Evolutionary conservation across 2,888 invertebrate species (phyloP).

Genomic region (Prosopocoilus inquinatus): DNA sequence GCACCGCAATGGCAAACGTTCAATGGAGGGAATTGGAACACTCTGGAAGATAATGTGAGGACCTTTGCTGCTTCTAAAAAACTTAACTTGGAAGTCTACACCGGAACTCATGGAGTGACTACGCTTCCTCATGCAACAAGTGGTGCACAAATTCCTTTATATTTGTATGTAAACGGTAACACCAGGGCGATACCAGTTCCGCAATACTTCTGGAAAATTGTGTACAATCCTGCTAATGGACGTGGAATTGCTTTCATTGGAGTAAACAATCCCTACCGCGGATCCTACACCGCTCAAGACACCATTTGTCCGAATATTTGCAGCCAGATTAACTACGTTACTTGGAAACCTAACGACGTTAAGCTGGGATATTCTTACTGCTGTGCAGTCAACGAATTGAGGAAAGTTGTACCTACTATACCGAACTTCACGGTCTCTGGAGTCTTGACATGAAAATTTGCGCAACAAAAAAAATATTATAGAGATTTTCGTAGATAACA

Average conservation of each 20-base stretch:
- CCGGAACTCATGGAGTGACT: slow-evolving; percentile 60
- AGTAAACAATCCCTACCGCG: slow-evolving; percentile 60
- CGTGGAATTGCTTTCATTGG: slow-evolving; percentile 60
- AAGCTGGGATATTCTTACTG: slow-evolving; percentile 61
- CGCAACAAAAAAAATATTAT: too few relatives aligned
- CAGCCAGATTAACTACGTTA: slow-evolving; percentile 58
- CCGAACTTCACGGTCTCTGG: slow-evolving; percentile 52
- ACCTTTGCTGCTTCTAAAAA: slow-evolving; percentile 46
- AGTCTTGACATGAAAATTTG: slow-evolving; percentile 10
- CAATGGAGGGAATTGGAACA: slow-evolving; percentile 59
- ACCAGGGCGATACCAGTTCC: slow-evolving; percentile 56
- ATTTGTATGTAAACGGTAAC: slow-evolving; percentile 36
- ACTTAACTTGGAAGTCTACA: slow-evolving; percentile 52
- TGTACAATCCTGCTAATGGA: slow-evolving; percentile 53
- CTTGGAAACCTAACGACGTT: slow-evolving; percentile 54
- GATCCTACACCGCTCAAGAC: slow-evolving; percentile 28
- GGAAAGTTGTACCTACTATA: slow-evolving; percentile 53
- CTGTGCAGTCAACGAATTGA: slow-evolving; percentile 59
- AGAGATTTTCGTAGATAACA: too few relatives aligned
- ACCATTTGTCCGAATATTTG: slow-evolving; percentile 52
- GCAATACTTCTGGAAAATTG: slow-evolving; percentile 58
- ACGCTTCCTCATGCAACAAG: slow-evolving; percentile 53
- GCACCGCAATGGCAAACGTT: slow-evolving; percentile 67
- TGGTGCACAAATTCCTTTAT: slow-evolving; percentile 32
- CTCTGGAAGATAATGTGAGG: slow-evolving; percentile 52